A percentile compares a stretch with the other conserved stretches of the same genome.
Conservation (phyloP, 2,113 vertebrate species). For the Lepus europaeus region DNA sequence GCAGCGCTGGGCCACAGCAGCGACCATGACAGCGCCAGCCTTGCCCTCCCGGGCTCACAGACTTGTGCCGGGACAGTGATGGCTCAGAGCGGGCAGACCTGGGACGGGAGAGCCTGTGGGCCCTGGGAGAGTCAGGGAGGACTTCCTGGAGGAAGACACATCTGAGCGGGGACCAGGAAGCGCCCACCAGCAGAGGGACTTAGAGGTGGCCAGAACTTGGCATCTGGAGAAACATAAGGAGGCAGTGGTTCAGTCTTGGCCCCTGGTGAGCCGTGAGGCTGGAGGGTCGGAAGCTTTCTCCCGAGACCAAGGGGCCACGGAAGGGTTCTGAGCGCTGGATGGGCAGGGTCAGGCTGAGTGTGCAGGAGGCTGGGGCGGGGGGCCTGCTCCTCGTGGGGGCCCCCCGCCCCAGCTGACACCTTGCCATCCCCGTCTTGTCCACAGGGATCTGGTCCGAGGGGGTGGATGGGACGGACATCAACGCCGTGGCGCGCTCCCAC, state of each 20-base stretch:
- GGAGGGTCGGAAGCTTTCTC: not conserved
- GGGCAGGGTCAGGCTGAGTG: not conserved
- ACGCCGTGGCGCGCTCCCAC: conserved; percentile 92
- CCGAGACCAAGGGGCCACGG: not conserved
- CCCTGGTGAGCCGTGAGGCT: not conserved
- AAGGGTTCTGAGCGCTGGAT: not conserved
- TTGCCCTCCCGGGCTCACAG: not conserved
- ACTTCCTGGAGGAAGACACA: conserved; percentile 43
- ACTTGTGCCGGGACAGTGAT: not conserved
- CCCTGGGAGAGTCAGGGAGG: not conserved
- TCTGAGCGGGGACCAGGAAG: not conserved
- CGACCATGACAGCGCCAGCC: not conserved
- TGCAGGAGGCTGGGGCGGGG: not conserved
- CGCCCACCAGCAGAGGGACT: not conserved
- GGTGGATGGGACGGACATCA: conserved; percentile 94
- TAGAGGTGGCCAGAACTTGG: not conserved
- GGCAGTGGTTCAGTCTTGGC: not conserved
- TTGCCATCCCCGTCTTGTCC: not conserved
- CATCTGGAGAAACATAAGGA: not conserved
- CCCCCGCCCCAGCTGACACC: not conserved
- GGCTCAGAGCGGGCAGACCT: not conserved
- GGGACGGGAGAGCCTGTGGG: not conserved
- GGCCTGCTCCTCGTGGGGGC: not conserved
- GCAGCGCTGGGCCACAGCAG: not conserved
- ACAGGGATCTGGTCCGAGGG: conserved; percentile 95